Evolutionary conservation across 2,797 vertebrate species (phyloP).

Genomic region (Okamejei kenojei): DNA sequence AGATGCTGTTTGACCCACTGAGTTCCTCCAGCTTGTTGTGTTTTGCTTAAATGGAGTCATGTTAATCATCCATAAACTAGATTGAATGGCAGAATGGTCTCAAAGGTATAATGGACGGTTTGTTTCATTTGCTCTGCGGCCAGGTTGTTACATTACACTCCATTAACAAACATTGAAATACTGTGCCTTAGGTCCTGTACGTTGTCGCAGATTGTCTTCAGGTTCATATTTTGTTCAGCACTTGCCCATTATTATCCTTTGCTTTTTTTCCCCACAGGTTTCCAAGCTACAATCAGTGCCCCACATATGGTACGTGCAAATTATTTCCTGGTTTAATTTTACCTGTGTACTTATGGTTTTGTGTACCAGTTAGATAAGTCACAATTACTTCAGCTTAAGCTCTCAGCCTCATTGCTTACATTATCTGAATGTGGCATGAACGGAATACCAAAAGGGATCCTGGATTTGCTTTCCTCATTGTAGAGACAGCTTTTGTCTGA

Average conservation of each 20-base stretch:
- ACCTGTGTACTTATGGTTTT: neutral
- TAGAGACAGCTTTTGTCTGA: neutral
- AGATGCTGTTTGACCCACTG: too few relatives aligned
- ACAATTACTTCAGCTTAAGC: neutral
- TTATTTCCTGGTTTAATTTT: neutral
- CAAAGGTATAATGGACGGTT: neutral
- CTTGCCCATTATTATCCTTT: conserved; percentile 24
- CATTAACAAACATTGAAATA: neutral
- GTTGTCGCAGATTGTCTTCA: neutral
- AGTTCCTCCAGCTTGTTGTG: too few relatives aligned
- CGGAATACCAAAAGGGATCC: neutral
- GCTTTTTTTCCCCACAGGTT: conserved; percentile 67
- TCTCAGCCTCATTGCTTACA: neutral
- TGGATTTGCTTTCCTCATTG: neutral
- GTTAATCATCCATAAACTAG: too few relatives aligned
- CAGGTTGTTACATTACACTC: neutral
- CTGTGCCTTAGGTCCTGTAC: neutral
- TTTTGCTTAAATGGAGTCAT: too few relatives aligned
- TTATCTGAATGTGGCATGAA: neutral
- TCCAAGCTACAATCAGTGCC: conserved; percentile 97
- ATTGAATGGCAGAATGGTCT: neutral
- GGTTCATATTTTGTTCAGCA: neutral
- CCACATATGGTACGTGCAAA: conserved; percentile 87
- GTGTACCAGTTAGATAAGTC: neutral
- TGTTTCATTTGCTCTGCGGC: neutral